A percentile compares a stretch with the other conserved stretches of the same genome.
phyloP scores from a whole-genome alignment of 2,888 invertebrate genomes.

The Rapana venosa region DNA sequence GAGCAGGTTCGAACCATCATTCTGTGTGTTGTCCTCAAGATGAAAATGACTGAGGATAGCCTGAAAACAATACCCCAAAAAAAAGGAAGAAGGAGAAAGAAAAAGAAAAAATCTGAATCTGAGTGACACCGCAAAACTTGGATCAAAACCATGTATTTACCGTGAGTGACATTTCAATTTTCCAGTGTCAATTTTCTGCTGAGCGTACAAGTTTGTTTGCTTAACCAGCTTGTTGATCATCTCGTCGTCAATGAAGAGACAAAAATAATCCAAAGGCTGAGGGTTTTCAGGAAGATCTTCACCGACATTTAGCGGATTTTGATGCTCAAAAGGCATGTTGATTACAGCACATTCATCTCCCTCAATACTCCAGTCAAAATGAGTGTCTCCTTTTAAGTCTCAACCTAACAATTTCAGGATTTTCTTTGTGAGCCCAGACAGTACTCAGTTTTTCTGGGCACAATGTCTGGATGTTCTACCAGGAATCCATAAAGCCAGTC shows the following conservation, averaged over 20 bases:
- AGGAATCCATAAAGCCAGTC: too few relatives aligned
- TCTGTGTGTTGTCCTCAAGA: slow-evolving; percentile 1
- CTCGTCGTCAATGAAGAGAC: background rate
- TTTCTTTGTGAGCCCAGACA: too few relatives aligned
- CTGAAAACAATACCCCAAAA: background rate
- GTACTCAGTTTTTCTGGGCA: too few relatives aligned
- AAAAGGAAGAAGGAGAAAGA: too few relatives aligned
- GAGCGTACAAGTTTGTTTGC: too few relatives aligned
- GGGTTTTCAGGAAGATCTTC: slow-evolving; percentile 14
- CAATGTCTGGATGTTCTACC: too few relatives aligned
- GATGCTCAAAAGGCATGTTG: background rate
- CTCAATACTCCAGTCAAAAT: background rate
- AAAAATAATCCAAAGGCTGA: background rate
- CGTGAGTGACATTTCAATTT: too few relatives aligned
- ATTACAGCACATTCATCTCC: background rate
- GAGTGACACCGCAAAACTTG: background rate
- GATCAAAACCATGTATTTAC: too few relatives aligned
- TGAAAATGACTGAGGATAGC: background rate
- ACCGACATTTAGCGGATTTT: background rate
- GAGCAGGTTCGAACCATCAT: background rate
- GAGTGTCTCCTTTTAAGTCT: background rate
- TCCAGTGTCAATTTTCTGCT: too few relatives aligned
- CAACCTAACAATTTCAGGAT: too few relatives aligned
- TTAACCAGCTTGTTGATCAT: too few relatives aligned
- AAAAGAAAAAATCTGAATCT: too few relatives aligned